Percentiles rank a stretch among this genome's conserved stretches.
Evolutionary conservation across 2,113 vertebrate genomes (phyloP).

Genomic region (human (Homo sapiens)): GRCh38 chr2:16934001-16934500

Average conservation of each 20-base stretch:
- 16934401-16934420: not conserved
- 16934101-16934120: not conserved
- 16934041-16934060: too few species aligned
- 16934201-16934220: not conserved
- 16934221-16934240: not conserved
- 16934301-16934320: not conserved
- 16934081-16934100: not conserved
- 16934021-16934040: not conserved
- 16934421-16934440: not conserved
- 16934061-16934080: not conserved
- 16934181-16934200: not conserved
- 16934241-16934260: not conserved
- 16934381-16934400: not conserved
- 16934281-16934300: not conserved
- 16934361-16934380: not conserved
- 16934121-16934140: not conserved
- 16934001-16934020: not conserved
- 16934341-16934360: not conserved
- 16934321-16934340: not conserved
- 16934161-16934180: not conserved
- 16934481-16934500: not conserved
- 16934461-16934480: not conserved
- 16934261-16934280: not conserved
- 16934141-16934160: not conserved
- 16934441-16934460: not conserved